These are phyloP conservation scores for Equus przewalskii DNA, from an alignment of 2,113 vertebrate genomes.

Conservation along the genomic window DNA sequence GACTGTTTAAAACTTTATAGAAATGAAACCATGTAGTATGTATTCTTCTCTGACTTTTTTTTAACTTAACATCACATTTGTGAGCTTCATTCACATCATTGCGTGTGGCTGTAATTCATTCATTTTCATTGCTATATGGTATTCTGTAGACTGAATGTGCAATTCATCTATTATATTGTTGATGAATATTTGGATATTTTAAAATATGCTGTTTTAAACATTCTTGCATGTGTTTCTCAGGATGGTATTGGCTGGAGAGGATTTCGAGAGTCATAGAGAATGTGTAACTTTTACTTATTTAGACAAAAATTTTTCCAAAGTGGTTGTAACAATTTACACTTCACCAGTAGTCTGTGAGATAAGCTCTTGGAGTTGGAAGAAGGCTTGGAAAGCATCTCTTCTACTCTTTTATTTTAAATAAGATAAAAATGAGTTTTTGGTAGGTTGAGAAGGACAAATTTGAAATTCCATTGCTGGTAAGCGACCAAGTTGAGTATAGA, in stretches of 20 bases:
- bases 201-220: not conserved
- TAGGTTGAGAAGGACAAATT: not conserved
- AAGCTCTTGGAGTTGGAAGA: not conserved
- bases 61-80: not conserved
- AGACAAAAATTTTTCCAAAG: not conserved
- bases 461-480: not conserved
- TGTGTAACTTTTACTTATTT: not conserved
- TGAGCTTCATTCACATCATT: not conserved
- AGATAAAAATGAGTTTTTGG: not conserved
- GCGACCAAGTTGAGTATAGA: not conserved
- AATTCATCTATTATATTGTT: not conserved
- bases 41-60: not conserved
- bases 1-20: not conserved
- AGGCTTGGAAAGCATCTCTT: not conserved
- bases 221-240: not conserved
- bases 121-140: not conserved
- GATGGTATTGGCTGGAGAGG: not conserved
- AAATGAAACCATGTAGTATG: not conserved
- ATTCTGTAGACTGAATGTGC: not conserved
- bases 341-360: not conserved
- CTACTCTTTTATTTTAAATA: not conserved
- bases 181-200: not conserved
- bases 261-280: not conserved
- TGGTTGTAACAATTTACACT: not conserved
- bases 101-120: not conserved